These are phyloP conservation scores for Platycnemis pennipes DNA, from an alignment of 2,888 invertebrate genomes.

Conservation along the genomic window DNA sequence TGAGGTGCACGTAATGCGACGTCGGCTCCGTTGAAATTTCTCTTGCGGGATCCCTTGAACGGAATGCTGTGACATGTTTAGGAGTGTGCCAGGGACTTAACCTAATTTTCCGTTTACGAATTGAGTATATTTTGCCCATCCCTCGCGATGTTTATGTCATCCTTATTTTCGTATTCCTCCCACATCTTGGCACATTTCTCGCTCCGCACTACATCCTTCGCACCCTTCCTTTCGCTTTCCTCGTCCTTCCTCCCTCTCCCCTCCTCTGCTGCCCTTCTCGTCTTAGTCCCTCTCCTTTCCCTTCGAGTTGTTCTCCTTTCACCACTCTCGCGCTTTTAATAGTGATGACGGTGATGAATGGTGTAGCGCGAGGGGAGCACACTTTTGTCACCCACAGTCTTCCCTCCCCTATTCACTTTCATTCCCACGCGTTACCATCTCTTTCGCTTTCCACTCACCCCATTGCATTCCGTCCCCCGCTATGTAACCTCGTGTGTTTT, in stretches of 20 bases:
- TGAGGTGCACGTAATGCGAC: too few relatives aligned
- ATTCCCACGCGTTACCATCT: background rate
- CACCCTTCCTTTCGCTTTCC: background rate
- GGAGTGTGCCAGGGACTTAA: too few relatives aligned
- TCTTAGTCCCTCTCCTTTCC: background rate
- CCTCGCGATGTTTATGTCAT: background rate
- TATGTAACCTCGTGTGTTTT: background rate
- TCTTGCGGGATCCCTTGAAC: too few relatives aligned
- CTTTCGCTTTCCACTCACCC: background rate
- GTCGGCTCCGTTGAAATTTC: too few relatives aligned
- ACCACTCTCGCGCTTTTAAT: background rate
- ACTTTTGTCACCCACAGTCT: background rate
- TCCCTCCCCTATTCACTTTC: background rate
- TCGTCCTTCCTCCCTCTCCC: background rate
- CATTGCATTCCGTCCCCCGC: background rate
- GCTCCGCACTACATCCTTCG: background rate
- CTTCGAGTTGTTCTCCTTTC: background rate
- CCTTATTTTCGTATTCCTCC: background rate
- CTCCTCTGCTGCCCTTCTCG: background rate
- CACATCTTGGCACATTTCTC: background rate
- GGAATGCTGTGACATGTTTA: too few relatives aligned
- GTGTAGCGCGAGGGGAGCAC: background rate
- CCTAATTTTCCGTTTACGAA: background rate
- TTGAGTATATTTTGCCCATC: background rate
- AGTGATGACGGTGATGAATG: slow-evolving; percentile 54